Base-by-base conservation (phyloP, 2,113 vertebrate genomes). In the Datnioides undecimradiatus region DNA sequence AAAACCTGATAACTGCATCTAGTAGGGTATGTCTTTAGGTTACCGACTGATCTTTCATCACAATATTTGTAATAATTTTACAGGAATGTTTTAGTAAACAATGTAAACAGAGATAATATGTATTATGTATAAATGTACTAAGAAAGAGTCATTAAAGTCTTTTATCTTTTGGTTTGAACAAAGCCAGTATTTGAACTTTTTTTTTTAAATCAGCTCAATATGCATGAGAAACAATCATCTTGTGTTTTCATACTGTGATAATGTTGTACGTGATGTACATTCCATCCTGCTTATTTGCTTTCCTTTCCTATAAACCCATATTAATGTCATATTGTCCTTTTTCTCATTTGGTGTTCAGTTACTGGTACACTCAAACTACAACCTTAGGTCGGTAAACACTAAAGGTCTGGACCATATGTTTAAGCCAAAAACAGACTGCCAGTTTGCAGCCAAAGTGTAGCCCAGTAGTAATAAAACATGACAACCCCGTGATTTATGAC, bases 91-190 rank as follows among this genome's bases (percentile, higher is more conserved):
- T 67, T 58, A 57, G 36, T 52, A 16, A 43, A 21, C 34, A 64
- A 51, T 54, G 29, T 66, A 25, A 3, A 63, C 52, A 63, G 16
- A 59, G 73, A 70, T 33, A 74, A 17, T n/a, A 58, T 60, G 33
- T 51, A 14, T 40, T 19, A 46, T 10, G 33, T n/a, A n/a, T n/a
- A n/a, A n/a, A 57, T 73, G 31, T 76, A n/a, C n/a, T n/a, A n/a
- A n/a, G 31, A 81, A 40, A 29, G 40, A 75, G 79, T 16, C 45
- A 80, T 76, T 73, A 43, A 76, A 85, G 29, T 69, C 8, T 62
- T 2, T 60, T 46, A 27, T 55, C 14, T 52, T 73, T 68, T 77
- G 13, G 5, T 66, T 19, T 55, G 5, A 63, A 68, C 7, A 67
- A 40, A 51, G 58, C n/a, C 27, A 27, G n/a, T 8, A 38, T 17